Conservation (phyloP, 2,888 invertebrate species). For the Palloptera scutellata region DNA sequence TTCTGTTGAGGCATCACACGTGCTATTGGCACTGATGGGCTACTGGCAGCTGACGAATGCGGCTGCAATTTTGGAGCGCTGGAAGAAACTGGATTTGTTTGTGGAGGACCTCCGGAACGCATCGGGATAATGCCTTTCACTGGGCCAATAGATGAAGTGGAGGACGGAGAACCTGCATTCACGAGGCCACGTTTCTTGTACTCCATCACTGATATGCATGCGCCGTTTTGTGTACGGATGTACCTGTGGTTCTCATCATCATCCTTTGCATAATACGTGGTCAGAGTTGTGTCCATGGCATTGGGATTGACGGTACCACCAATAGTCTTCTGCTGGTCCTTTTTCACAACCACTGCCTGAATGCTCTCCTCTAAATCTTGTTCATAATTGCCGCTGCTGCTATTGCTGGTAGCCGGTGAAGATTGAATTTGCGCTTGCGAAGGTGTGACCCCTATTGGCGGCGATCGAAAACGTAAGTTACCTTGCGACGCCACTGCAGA, state of each 20-base stretch:
- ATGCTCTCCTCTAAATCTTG: slow-evolving; percentile 62
- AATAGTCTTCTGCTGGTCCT: slow-evolving; percentile 52
- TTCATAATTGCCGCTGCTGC: slow-evolving; percentile 40
- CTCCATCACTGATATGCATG: slow-evolving; percentile 57
- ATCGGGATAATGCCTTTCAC: slow-evolving; percentile 17
- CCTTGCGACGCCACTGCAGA: slow-evolving; percentile 13
- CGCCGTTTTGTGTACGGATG: slow-evolving; percentile 54
- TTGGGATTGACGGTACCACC: slow-evolving; percentile 27
- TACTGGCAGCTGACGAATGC: slow-evolving; percentile 34
- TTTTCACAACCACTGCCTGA: slow-evolving; percentile 60
- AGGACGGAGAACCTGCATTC: slow-evolving; percentile 29
- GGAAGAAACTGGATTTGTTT: slow-evolving; percentile 28
- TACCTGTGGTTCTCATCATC: slow-evolving; percentile 55
- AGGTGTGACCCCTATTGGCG: slow-evolving; percentile 17
- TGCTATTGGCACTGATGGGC: slow-evolving; percentile 40
- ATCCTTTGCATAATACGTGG: slow-evolving; percentile 52
- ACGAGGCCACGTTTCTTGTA: slow-evolving; percentile 56
- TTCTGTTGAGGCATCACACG: slow-evolving; percentile 42
- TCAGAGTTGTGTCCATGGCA: slow-evolving; percentile 47
- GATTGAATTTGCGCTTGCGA: slow-evolving; percentile 26
- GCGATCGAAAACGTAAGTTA: slow-evolving; percentile 35
- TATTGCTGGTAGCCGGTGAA: slow-evolving; percentile 24
- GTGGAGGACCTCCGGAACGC: slow-evolving; percentile 33
- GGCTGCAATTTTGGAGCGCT: slow-evolving; percentile 42
- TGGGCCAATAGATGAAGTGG: slow-evolving; percentile 22